phyloP scores from a whole-genome alignment of 1,140 invertebrate species.

The Diachasma alloeum region DNA sequence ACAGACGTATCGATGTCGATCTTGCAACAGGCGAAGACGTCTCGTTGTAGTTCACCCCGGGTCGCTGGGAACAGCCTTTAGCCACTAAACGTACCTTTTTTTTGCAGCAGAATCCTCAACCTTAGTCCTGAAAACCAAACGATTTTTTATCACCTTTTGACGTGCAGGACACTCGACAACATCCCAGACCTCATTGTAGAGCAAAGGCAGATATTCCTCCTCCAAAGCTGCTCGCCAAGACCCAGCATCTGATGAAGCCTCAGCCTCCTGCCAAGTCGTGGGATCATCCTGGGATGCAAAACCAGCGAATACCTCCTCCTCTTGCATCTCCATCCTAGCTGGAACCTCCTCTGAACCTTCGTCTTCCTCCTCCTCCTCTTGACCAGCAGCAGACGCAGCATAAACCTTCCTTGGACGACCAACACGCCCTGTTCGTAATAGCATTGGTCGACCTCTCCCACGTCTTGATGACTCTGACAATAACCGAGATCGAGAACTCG shows the following conservation, averaged over 20 bases:
- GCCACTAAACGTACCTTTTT: slow-evolving; percentile 53
- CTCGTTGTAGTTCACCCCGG: slow-evolving; percentile 54
- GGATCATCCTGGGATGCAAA: slow-evolving; percentile 38
- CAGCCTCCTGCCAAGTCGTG: slow-evolving; percentile 49
- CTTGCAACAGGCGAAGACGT: slow-evolving; percentile 51
- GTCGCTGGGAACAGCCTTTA: slow-evolving; percentile 50
- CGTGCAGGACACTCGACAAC: slow-evolving; percentile 42
- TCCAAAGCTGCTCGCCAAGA: slow-evolving; percentile 48
- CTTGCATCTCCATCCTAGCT: not conserved
- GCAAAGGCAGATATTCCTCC: slow-evolving; percentile 46
- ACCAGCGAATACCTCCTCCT: slow-evolving; percentile 3
- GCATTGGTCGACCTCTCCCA: not conserved
- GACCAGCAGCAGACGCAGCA: not conserved
- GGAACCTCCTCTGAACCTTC: not conserved
- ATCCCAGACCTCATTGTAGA: slow-evolving; percentile 48
- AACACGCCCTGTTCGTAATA: not conserved
- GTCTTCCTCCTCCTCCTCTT: not conserved
- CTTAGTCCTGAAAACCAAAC: slow-evolving; percentile 20
- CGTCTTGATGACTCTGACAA: not conserved
- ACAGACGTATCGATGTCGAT: slow-evolving; percentile 43
- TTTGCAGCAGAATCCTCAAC: not conserved
- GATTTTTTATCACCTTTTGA: slow-evolving; percentile 40
- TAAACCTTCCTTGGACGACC: slow-evolving; percentile 1
- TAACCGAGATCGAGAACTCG: not conserved
- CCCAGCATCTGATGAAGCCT: slow-evolving; percentile 34